Percentiles rank a stretch among this genome's conserved stretches.
These are phyloP conservation scores for Notodonta ziczac DNA, from an alignment of 2,888 invertebrate genomes.

Conservation along the genomic window DNA sequence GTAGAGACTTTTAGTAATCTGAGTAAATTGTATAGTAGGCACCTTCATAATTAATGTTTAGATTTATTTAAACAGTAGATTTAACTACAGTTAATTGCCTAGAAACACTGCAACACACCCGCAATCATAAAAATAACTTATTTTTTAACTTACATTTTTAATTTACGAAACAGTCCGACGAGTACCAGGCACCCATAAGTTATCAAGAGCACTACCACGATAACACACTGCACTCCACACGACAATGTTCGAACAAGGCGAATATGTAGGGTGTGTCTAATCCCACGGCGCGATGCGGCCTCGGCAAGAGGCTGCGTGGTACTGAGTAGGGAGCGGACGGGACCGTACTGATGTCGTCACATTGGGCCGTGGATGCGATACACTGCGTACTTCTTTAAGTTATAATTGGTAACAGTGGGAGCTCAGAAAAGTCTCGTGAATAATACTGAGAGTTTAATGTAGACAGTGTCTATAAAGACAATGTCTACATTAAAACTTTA, in stretches of 20 bases:
- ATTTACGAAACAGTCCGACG: slow-evolving; percentile 40
- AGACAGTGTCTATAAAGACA: too few relatives aligned
- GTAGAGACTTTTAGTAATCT: too few relatives aligned
- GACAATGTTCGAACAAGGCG: slow-evolving; percentile 33
- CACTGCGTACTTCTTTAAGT: slow-evolving; percentile 52
- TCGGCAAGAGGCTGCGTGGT: slow-evolving; percentile 73
- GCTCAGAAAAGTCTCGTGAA: background rate
- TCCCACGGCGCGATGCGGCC: slow-evolving; percentile 50
- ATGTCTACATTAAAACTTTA: too few relatives aligned
- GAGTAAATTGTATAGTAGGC: too few relatives aligned
- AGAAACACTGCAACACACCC: background rate
- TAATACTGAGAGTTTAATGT: background rate
- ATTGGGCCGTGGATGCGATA: slow-evolving; percentile 47
- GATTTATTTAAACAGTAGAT: too few relatives aligned
- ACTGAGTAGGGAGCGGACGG: slow-evolving; percentile 69
- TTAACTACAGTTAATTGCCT: too few relatives aligned
- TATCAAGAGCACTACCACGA: slow-evolving; percentile 47
- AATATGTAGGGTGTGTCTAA: slow-evolving; percentile 26
- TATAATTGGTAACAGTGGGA: slow-evolving; percentile 28
- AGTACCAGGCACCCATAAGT: slow-evolving; percentile 41
- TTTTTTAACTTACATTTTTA: slow-evolving; percentile 56
- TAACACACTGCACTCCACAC: slow-evolving; percentile 76
- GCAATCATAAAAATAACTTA: slow-evolving; percentile 1
- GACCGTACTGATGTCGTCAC: slow-evolving; percentile 63
- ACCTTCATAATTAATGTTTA: too few relatives aligned